These are phyloP conservation scores for Parnassius mnemosyne DNA, from an alignment of 2,888 invertebrate species.

Conservation along the genomic window DNA sequence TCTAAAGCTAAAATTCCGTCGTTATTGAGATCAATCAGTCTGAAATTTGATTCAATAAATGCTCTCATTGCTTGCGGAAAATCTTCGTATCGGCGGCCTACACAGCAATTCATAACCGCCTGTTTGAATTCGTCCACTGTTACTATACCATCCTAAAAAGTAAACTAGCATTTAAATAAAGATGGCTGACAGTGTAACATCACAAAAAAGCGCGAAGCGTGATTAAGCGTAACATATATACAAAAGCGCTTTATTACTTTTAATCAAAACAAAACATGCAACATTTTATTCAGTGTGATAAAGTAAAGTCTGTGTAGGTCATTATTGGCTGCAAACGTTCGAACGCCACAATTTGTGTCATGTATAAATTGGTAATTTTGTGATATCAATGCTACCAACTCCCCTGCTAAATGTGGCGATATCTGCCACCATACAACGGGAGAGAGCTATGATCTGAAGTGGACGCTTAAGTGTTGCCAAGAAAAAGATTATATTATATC, in stretches of 20 bases:
- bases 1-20: conserved; percentile 90
- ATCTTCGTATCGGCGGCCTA: conserved; percentile 87
- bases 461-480: no score
- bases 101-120: conserved; percentile 89
- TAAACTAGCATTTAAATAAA: conserved; percentile 29
- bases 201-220: conserved; percentile 48
- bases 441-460: no score
- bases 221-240: conserved; percentile 33
- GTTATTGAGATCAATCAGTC: conserved; percentile 88
- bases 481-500: no score
- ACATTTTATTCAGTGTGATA: conserved; percentile 3
- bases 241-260: conserved; percentile 15
- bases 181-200: conserved; percentile 24
- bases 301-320: background rate
- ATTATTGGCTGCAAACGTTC: no score
- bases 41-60: conserved; percentile 91
- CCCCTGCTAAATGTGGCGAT: no score
- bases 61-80: conserved; percentile 93
- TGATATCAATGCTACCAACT: no score
- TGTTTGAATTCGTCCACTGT: conserved; percentile 89
- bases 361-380: no score
- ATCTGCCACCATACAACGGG: no score
- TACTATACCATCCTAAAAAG: conserved; percentile 87
- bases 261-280: conserved; percentile 5
- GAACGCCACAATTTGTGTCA: no score